Percentiles rank a stretch among this genome's conserved stretches.
phyloP scores from a whole-genome alignment of 2,113 vertebrate genomes.

The Jacana jacana region DNA sequence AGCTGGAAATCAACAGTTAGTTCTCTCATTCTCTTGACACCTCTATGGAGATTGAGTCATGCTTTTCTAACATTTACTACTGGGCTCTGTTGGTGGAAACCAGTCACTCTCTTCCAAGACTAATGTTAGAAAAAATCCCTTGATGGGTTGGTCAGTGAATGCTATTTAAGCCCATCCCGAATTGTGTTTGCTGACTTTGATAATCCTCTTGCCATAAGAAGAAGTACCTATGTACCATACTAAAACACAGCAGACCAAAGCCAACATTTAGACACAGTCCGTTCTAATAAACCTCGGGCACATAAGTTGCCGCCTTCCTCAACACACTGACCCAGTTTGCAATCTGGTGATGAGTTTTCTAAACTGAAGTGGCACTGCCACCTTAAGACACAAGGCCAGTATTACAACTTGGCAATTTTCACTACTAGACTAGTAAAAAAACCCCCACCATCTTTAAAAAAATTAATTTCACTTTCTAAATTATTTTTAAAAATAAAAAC shows the following conservation, averaged over 20 bases:
- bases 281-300: not conserved
- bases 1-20: too few relatives aligned
- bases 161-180: not conserved
- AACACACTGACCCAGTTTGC: not conserved
- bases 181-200: not conserved
- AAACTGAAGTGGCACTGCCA: slow-evolving; percentile 48
- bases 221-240: not conserved
- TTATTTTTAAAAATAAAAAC: too few relatives aligned
- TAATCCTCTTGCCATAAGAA: not conserved
- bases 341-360: not conserved
- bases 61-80: not conserved
- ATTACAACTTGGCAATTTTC: slow-evolving; percentile 46
- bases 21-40: not conserved
- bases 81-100: not conserved
- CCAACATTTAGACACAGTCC: not conserved
- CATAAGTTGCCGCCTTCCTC: not conserved
- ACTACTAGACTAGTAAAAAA: not conserved
- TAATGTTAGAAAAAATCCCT: slow-evolving; percentile 8
- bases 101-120: not conserved
- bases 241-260: not conserved
- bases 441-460: not conserved
- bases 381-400: slow-evolving; percentile 30
- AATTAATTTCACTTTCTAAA: not conserved
- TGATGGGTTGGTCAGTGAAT: not conserved
- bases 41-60: not conserved